Base-by-base conservation (phyloP, 2,113 vertebrate species). In the Mirza zaza region DNA sequence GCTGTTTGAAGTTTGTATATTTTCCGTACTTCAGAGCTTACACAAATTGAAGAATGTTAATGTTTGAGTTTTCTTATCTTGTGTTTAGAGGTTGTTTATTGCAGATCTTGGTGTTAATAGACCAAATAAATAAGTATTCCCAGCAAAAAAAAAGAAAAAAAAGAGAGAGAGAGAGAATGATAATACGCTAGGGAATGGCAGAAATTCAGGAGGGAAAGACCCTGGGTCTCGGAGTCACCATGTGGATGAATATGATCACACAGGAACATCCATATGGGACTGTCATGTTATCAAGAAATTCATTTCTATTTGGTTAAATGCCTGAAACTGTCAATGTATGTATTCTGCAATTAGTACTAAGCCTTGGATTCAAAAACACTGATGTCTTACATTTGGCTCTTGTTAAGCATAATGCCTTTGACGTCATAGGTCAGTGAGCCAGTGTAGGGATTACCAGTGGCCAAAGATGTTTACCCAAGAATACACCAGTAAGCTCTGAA, bases 1-100 rank as follows among this genome's bases (percentile, higher is more conserved):
- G 97, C 98, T 97, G 91, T 98, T 96, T 96, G 98, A 95, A 94
- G 97, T 98, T 97, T 98, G 97, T 98, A 97, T 98, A 97, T 98
- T 98, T 93, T 97, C 91, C 1, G 79, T 98, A 94, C 87, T 42
- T 95, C 96, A 82, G 82, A 98, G 98, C 98, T 98, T 96, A 92
- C 81, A 94, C 96, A 68, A 95, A 97, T 61, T 80, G 97, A 98
- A 98, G 97, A 97, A 93, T 34, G 92, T 97, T 97, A 45, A 98
- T 96, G 94, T 92, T 84, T 73, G 48, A 95, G 95, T 90, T 98
- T 96, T 97, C 96, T 91, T 91, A 97, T 91, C 95, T 92, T 92
- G 82, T 94, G 95, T 97, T 96, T 63, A 89, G 97, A 97, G 83
- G 82, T 95, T 83, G 65, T 81, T 85, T 93, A 97, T 95, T 96